Base-by-base conservation (phyloP, 2,888 invertebrate species). In the Caenorhabditis sinica region DNA sequence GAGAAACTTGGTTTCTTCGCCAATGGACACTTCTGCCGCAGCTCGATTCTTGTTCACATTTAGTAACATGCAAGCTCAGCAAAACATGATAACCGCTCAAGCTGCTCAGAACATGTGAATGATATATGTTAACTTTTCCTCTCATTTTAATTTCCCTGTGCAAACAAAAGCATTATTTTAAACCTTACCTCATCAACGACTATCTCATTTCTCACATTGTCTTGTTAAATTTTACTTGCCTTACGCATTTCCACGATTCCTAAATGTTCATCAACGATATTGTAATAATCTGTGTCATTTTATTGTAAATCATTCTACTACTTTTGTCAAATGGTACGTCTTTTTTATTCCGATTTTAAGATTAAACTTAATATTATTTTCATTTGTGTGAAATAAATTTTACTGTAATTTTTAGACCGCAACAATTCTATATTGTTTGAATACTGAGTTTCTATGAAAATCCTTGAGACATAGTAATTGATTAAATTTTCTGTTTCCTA, bases 21-120 rank as follows among this genome's bases (percentile, higher is more conserved):
- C 85, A 17, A 20, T 86, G 49, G 86, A 88, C 58, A 66, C 56
- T 8, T 53, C 58, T 1, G 77, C 87, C 17, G 88, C 88, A 23
- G 87, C 88, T 17, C 69, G 86, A 36, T 82, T 88, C 60, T 66
- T 88, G 8, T 83, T 88, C 49, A 82, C 75, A 4, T 88, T 83
- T 53, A 74, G 87, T 28, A 60, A 30, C 6, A 66, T 80, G 8
- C 80, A 80, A 45, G 56, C 49, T 8, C 69, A 69, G 15, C 56
- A 69, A n/a, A 69, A 53, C 43, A 60, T 77, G 60, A 60, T 33
- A 58, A 56, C 43, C 25, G 69, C 80, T 15, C 75, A 71, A 53
- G 53, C 75, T 15, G 40, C 40, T 2, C 82, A 74, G 20, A 80
- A 80, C 30, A 69, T 75, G 58, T 72, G 66, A 80, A 63, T 17